A percentile compares a stretch with the other conserved stretches of the same genome.
These are phyloP conservation scores for Agrypnus murinus DNA, from an alignment of 2,888 invertebrate genomes.

Conservation along the genomic window DNA sequence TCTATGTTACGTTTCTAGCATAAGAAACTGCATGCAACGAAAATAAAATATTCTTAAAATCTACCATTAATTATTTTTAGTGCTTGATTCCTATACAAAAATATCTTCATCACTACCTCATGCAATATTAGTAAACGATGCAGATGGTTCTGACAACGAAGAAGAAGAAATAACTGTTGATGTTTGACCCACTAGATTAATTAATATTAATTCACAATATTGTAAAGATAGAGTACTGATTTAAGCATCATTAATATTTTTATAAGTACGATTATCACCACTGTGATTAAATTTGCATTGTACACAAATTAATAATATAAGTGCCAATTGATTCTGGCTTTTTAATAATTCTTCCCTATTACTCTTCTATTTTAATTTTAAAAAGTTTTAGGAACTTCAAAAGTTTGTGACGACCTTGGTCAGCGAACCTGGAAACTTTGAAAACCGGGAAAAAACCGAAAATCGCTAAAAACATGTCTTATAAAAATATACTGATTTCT, in stretches of 20 bases:
- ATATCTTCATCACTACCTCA: conserved; percentile 70
- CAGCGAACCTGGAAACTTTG: too few relatives aligned
- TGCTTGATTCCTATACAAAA: conserved; percentile 57
- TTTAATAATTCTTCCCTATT: too few relatives aligned
- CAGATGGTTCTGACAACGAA: conserved; percentile 61
- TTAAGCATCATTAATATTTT: conserved; percentile 10
- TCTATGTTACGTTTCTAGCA: too few relatives aligned
- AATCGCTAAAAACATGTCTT: too few relatives aligned
- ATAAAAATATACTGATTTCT: too few relatives aligned
- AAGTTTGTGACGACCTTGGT: too few relatives aligned
- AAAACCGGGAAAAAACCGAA: too few relatives aligned
- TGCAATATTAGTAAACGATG: conserved; percentile 75
- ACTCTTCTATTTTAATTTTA: too few relatives aligned
- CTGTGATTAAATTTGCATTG: conserved; percentile 54
- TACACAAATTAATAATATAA: neutral
- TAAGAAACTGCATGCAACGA: conserved; percentile 13
- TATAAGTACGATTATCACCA: neutral
- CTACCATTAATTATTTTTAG: conserved; percentile 46
- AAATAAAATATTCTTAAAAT: neutral
- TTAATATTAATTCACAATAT: too few relatives aligned
- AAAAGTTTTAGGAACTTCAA: too few relatives aligned
- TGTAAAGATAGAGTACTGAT: too few relatives aligned
- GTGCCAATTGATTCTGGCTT: too few relatives aligned
- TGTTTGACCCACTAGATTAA: conserved; percentile 60
- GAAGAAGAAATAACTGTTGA: conserved; percentile 66